These are phyloP conservation scores for Anoplophora glabripennis DNA, from an alignment of 1,140 invertebrate species.

Conservation along the genomic window DNA sequence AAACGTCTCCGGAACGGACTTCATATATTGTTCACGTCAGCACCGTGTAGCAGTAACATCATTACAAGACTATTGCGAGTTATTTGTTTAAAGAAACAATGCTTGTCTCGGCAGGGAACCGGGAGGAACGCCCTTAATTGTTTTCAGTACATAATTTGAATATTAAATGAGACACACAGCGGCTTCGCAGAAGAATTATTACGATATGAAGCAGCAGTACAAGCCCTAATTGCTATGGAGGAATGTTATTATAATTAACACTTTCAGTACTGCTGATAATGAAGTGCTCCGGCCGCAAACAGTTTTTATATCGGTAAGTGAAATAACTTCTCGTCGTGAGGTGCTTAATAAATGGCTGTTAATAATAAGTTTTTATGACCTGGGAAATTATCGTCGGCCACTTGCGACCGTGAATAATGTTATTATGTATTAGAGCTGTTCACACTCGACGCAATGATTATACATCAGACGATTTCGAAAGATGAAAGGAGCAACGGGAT, in stretches of 20 bases:
- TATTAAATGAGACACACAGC: conserved; percentile 6
- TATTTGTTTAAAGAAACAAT: conserved; percentile 26
- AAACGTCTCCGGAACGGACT: no score
- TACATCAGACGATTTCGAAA: no score
- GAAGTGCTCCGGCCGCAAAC: neutral
- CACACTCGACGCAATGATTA: no score
- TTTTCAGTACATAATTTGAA: conserved; percentile 24
- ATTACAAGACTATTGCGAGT: conserved; percentile 25
- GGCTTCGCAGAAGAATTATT: conserved; percentile 1
- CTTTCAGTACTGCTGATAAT: neutral
- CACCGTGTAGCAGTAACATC: conserved; percentile 13
- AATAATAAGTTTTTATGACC: no score
- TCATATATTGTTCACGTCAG: neutral
- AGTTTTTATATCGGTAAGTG: neutral
- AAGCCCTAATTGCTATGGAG: neutral
- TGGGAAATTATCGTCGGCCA: no score
- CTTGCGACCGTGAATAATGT: no score
- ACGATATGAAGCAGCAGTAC: neutral
- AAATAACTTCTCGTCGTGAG: neutral
- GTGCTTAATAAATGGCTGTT: no score
- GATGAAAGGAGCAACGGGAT: no score
- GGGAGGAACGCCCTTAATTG: conserved; percentile 20
- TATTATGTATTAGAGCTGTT: no score
- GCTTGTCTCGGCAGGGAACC: conserved; percentile 17
- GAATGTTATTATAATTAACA: neutral